Evolutionary conservation across 2,113 vertebrate genomes (phyloP).

Genomic region (Paramormyrops kingsleyae): DNA sequence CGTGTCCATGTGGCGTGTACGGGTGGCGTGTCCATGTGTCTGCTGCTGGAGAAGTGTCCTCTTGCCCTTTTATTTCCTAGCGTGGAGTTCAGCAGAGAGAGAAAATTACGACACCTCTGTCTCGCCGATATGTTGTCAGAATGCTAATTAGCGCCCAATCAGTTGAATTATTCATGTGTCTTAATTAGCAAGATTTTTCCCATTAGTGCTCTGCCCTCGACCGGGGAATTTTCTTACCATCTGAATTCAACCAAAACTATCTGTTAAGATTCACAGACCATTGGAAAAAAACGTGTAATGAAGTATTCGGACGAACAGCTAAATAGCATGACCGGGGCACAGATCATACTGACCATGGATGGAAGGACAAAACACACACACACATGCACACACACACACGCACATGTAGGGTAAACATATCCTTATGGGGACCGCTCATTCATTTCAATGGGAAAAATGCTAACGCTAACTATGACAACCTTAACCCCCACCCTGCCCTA

Average conservation of each 20-base stretch:
- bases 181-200: constrained; percentile 64
- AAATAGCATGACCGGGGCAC: not conserved
- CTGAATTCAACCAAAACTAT: constrained; percentile 5
- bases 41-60: constrained; percentile 16
- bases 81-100: constrained; percentile 21
- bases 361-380: not conserved
- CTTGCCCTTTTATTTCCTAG: constrained; percentile 37
- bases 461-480: too few species aligned
- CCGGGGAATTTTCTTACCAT: constrained; percentile 39
- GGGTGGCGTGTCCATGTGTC: not conserved
- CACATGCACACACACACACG: not conserved
- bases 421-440: too few species aligned
- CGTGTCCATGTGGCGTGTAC: not conserved
- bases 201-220: constrained; percentile 55
- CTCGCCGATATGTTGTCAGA: constrained; percentile 53
- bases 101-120: constrained; percentile 45
- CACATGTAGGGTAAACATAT: not conserved
- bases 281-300: not conserved
- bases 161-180: constrained; percentile 70
- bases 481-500: too few species aligned
- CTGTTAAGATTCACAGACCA: not conserved
- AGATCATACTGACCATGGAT: too few species aligned
- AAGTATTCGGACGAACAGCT: not conserved
- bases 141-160: constrained; percentile 57
- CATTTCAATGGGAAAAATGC: too few species aligned